A percentile compares a stretch with the other conserved stretches of the same genome.
phyloP scores from a whole-genome alignment of 1,140 invertebrate genomes.

The Oscheius sp. region DNA sequence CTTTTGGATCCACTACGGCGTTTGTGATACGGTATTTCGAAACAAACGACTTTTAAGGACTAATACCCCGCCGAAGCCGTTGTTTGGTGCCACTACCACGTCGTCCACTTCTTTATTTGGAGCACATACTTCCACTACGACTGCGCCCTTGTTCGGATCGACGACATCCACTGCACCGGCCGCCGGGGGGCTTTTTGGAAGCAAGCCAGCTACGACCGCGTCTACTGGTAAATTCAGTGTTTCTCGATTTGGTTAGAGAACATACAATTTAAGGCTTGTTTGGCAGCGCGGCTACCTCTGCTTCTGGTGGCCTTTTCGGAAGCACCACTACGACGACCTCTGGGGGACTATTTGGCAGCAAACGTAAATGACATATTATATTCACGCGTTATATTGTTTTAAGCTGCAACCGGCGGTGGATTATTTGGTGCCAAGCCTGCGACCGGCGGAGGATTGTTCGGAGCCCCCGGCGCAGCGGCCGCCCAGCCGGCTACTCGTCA shows the following conservation, averaged over 20 bases:
- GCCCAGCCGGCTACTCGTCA: background rate
- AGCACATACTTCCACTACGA: no score
- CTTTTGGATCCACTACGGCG: background rate
- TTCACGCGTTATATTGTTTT: no score
- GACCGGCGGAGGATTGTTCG: conserved; percentile 9
- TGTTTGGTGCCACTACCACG: conserved; percentile 15
- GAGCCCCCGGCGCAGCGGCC: conserved; percentile 15
- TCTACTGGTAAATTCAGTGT: no score
- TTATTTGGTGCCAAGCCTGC: conserved; percentile 1
- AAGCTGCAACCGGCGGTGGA: background rate
- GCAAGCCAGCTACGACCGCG: conserved; percentile 4
- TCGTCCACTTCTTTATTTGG: no score
- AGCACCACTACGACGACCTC: background rate
- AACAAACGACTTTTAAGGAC: background rate
- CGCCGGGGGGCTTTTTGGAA: conserved; percentile 20
- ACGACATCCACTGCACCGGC: conserved; percentile 5
- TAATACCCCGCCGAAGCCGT: conserved; percentile 16
- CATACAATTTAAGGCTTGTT: no score
- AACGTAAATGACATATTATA: background rate
- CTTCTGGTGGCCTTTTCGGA: conserved; percentile 18
- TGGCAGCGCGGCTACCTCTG: no score
- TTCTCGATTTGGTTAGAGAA: no score
- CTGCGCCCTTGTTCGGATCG: background rate
- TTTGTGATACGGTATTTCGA: background rate
- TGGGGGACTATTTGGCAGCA: background rate